These are phyloP conservation scores for Ctenopoma kingsleyae DNA, from an alignment of 2,797 vertebrate genomes.

Conservation along the genomic window DNA sequence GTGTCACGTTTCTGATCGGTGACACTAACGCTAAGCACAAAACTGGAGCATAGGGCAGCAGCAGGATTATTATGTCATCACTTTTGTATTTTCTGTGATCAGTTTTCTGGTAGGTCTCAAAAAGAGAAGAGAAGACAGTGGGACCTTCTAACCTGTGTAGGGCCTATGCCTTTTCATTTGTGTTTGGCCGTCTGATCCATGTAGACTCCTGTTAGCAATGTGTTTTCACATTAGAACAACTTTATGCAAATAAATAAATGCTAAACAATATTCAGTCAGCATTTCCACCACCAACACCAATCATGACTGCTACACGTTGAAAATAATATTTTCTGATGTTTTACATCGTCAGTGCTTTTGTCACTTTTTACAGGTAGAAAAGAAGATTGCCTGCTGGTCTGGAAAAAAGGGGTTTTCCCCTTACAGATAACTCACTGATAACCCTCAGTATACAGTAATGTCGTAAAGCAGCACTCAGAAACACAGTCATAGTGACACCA, in stretches of 20 bases:
- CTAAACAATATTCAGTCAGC: neutral
- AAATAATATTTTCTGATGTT: neutral
- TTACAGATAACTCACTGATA: neutral
- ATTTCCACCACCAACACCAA: neutral
- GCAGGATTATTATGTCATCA: neutral
- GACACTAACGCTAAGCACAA: slow-evolving; percentile 4
- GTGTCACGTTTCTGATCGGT: slow-evolving; percentile 44
- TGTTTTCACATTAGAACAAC: neutral
- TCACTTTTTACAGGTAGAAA: neutral
- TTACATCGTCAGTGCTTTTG: neutral
- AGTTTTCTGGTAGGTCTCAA: neutral
- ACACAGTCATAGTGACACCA: slow-evolving; percentile 50
- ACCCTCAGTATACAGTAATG: neutral
- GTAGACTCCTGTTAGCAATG: neutral
- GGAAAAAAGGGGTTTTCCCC: neutral
- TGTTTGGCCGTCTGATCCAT: neutral
- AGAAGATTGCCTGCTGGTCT: too few species aligned
- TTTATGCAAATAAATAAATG: neutral
- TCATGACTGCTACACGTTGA: neutral
- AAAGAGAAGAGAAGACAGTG: neutral
- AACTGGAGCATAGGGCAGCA: slow-evolving; percentile 39
- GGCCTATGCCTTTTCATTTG: neutral
- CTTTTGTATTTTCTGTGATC: too few species aligned
- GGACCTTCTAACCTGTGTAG: too few species aligned
- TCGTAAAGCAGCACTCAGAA: neutral